phyloP scores from a whole-genome alignment of 2,113 vertebrate genomes.

The Rhinogobius similis region DNA sequence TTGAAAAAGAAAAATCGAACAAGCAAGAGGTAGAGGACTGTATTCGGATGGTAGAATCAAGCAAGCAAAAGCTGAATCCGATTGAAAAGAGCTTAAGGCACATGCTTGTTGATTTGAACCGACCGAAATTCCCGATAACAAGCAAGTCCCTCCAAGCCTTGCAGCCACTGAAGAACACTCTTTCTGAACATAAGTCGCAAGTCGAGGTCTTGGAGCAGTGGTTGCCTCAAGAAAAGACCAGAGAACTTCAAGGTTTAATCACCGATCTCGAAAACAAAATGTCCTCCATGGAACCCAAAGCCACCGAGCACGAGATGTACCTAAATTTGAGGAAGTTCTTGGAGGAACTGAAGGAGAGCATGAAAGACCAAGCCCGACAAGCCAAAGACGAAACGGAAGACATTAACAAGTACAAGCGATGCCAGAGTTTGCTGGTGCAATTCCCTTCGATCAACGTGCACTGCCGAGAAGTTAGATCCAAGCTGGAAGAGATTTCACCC shows the following conservation, averaged over 20 bases:
- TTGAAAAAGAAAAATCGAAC: conserved; percentile 74
- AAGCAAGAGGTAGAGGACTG: conserved; percentile 75
- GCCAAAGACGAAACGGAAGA: conserved; percentile 54
- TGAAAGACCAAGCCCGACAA: conserved; percentile 71
- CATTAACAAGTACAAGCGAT: conserved; percentile 62
- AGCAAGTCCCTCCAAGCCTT: conserved; percentile 55
- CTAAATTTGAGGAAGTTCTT: conserved; percentile 74
- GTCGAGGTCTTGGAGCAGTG: conserved; percentile 63
- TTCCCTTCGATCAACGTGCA: conserved; percentile 74
- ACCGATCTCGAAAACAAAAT: conserved; percentile 76
- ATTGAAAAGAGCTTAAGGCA: conserved; percentile 76
- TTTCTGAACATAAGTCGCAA: conserved; percentile 68
- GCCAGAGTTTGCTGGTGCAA: conserved; percentile 75
- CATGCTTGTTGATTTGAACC: conserved; percentile 59
- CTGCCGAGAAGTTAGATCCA: conserved; percentile 66
- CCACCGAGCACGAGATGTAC: conserved; percentile 71
- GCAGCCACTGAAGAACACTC: conserved; percentile 60
- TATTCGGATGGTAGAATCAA: conserved; percentile 61
- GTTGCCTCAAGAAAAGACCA: conserved; percentile 59
- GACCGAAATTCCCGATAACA: conserved; percentile 67
- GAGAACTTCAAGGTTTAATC: conserved; percentile 58
- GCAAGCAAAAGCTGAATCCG: conserved; percentile 61
- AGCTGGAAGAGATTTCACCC: conserved; percentile 73
- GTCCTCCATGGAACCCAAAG: conserved; percentile 57
- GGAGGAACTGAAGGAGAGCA: conserved; percentile 68